Base-by-base conservation (phyloP, 2,113 vertebrate genomes). In the Carassius gibelio region DNA sequence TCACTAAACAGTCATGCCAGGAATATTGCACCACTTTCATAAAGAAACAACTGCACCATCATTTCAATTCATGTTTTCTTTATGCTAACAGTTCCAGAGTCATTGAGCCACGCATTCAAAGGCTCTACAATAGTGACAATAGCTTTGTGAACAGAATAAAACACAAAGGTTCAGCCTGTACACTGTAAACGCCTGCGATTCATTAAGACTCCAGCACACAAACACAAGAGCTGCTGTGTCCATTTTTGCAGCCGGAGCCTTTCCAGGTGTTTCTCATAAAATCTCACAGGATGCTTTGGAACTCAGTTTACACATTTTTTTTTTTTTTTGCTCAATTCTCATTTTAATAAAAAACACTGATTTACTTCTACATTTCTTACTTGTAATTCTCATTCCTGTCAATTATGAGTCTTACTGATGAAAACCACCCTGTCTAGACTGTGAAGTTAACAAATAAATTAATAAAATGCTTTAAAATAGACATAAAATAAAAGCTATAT, bases 221-320 rank as follows among this genome's bases (percentile, higher is more conserved):
- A 4, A 80, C 34, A 85, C 75, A 79, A 42, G 17, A 52, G 50
- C 75, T 4, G 45, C 48, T 71, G 75, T 79, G 75, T 69, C 21
- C 34, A 30, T 23, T 79, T 11, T 71, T 21, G 71, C 21, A 64
- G n/a, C 4, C 30, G 10, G 83, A 78, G n/a, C 62, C 34, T 59
- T 9, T 34, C 61, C 74, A 71, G 75, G 75, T 79, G 48, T 42
- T 71, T 19, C 36, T 77, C 64, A 72, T 61, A 21, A 72, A 71
- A 50, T 64, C 45, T 30, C 30, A 30, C 30, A 30, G 30, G 30
- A 30, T 30, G 30, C 30, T 30, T 30, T 30, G 30, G 30, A 30
- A 30, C 1, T 1, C 30, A 30, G 30, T 2, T 30, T 1, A 30
- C 30, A 30, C 30, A 30, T 30, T 30, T 30, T 30, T 30, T 30